A percentile compares a stretch with the other conserved stretches of the same genome.
These are phyloP conservation scores for Bubalus kerabau DNA, from an alignment of 2,113 vertebrate genomes.

Conservation along the genomic window DNA sequence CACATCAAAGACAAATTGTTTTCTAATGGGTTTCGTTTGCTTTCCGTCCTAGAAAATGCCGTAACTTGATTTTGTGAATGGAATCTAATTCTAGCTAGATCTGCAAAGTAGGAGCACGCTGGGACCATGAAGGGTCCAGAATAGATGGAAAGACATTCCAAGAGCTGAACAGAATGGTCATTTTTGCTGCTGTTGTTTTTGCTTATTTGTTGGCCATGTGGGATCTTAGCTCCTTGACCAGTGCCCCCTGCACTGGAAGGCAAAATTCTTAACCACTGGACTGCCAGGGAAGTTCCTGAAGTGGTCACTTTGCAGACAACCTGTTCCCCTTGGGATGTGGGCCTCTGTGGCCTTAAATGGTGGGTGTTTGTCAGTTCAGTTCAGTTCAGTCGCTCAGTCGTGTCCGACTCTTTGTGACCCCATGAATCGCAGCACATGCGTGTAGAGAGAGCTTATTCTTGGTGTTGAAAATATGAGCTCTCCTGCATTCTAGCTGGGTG, in stretches of 20 bases:
- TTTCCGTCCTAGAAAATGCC: background rate
- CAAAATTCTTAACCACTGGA: background rate
- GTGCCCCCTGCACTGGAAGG: background rate
- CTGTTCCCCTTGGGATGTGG: background rate
- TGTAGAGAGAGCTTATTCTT: background rate
- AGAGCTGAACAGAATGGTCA: background rate
- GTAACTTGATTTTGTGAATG: background rate
- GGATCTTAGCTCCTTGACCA: background rate
- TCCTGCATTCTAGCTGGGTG: background rate
- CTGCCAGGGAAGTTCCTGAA: background rate
- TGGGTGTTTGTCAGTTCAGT: too few relatives aligned
- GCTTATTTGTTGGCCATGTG: background rate
- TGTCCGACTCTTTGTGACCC: too few relatives aligned
- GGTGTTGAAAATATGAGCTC: background rate
- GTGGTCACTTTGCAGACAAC: background rate
- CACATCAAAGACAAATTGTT: background rate
- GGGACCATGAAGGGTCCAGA: background rate
- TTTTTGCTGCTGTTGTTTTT: background rate
- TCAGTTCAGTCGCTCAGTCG: too few relatives aligned
- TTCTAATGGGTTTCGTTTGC: background rate
- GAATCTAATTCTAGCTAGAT: background rate
- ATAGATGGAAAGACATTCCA: background rate
- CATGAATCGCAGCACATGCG: too few relatives aligned
- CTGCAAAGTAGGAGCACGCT: background rate
- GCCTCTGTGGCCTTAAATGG: background rate